Conservation (phyloP, 2,797 vertebrate genomes). For the Australoheros facetus region DNA sequence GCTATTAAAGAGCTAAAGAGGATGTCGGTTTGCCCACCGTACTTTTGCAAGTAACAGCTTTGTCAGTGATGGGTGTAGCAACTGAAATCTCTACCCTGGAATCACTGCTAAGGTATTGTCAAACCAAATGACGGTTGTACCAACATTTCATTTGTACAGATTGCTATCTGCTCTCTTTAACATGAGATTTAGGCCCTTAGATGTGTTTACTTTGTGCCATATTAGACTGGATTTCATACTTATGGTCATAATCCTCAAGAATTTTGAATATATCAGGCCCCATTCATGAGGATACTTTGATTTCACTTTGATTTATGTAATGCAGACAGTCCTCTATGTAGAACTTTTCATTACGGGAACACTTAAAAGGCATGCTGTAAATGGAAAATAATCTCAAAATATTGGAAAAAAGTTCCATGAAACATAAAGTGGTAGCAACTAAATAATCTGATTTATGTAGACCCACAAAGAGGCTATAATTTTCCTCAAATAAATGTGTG, state of each 20-base stretch:
- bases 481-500: neutral
- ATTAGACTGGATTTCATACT: neutral
- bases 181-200: neutral
- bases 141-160: neutral
- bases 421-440: neutral
- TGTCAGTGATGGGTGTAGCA: slow-evolving; percentile 40
- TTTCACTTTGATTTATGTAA: neutral
- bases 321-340: neutral
- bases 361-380: neutral
- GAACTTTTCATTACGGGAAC: neutral
- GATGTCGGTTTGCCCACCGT: slow-evolving; percentile 64
- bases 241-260: slow-evolving; percentile 5
- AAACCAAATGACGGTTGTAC: neutral
- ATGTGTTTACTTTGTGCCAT: neutral
- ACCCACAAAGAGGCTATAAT: neutral
- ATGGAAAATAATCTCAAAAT: neutral
- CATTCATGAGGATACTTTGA: neutral
- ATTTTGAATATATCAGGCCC: neutral
- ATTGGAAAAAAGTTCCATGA: neutral
- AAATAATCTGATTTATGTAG: neutral
- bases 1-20: slow-evolving; percentile 51
- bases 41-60: slow-evolving; percentile 70
- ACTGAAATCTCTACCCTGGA: slow-evolving; percentile 53
- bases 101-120: slow-evolving; percentile 33
- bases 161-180: neutral